Evolutionary conservation across 92 coral and sea anemone species (phyloP).

Genomic region (Actinostola sp.): DNA sequence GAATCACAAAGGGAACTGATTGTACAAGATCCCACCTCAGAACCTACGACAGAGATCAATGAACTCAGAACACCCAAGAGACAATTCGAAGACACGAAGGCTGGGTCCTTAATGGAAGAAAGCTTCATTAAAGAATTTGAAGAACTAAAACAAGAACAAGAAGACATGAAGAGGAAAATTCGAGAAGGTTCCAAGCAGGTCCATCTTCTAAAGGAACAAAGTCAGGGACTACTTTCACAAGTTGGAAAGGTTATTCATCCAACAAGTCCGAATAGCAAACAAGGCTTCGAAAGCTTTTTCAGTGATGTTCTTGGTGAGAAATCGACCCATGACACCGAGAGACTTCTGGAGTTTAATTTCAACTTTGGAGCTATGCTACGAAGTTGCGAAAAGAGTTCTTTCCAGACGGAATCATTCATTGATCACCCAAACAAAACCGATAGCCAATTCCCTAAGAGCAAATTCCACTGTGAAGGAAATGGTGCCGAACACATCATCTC

Average conservation of each 20-base stretch:
- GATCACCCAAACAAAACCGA: background rate
- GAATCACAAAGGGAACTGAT: too few species aligned
- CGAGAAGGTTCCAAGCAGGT: constrained; percentile 21
- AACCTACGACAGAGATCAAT: background rate
- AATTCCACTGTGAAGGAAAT: background rate
- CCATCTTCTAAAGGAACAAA: constrained; percentile 8
- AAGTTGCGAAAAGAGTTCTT: constrained; percentile 19
- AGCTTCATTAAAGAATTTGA: constrained; percentile 19
- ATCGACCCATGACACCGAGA: constrained; percentile 10
- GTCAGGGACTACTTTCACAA: constrained; percentile 3
- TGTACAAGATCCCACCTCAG: too few species aligned
- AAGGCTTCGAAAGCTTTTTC: background rate
- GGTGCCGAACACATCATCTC: background rate
- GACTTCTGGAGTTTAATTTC: constrained; percentile 9
- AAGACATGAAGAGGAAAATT: constrained; percentile 29
- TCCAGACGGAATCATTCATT: background rate
- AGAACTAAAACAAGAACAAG: constrained; percentile 27
- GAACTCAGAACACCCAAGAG: constrained; percentile 1
- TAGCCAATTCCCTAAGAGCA: background rate
- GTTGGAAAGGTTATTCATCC: background rate
- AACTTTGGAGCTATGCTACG: constrained; percentile 22
- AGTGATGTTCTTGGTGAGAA: constrained; percentile 9
- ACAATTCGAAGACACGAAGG: background rate
- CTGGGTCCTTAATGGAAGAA: background rate
- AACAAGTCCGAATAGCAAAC: background rate